Conservation (phyloP, 2,888 invertebrate species). For the Drosophila maculinotata region DNA sequence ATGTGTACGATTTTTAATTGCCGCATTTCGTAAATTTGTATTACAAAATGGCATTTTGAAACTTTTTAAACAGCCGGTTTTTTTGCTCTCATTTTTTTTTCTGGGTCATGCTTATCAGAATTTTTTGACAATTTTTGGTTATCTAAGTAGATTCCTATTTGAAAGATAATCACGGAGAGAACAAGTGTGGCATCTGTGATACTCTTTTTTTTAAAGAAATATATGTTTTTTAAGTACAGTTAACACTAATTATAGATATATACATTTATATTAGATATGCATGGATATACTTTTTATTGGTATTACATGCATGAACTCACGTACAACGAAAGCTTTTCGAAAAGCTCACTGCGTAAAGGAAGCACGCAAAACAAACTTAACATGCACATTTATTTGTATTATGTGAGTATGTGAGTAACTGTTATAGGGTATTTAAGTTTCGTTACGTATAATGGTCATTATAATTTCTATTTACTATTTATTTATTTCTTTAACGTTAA, state of each 20-base stretch:
- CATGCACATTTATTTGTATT: background rate
- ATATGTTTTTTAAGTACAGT: background rate
- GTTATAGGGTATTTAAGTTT: too few relatives aligned
- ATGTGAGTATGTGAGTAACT: too few relatives aligned
- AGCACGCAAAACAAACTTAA: conserved; percentile 2
- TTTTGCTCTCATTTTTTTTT: conserved; percentile 15
- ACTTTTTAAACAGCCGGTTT: conserved; percentile 33
- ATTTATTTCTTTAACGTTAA: too few relatives aligned
- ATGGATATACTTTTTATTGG: too few relatives aligned
- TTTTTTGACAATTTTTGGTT: conserved; percentile 14
- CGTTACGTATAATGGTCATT: background rate
- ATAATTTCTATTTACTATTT: background rate
- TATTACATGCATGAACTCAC: background rate
- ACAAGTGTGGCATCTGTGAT: conserved; percentile 3
- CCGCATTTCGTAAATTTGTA: conserved; percentile 59
- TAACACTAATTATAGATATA: too few relatives aligned
- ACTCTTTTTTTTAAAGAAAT: conserved; percentile 10
- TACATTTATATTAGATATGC: too few relatives aligned
- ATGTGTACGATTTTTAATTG: conserved; percentile 48
- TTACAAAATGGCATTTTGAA: conserved; percentile 59
- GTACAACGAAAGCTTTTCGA: conserved; percentile 4
- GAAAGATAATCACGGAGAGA: background rate
- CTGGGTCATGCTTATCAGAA: conserved; percentile 57
- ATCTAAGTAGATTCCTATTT: conserved; percentile 22
- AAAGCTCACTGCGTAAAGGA: conserved; percentile 4